A percentile compares a stretch with the other conserved stretches of the same genome.
Conservation (phyloP, 2,797 vertebrate genomes). For the Semotilus atromaculatus region DNA sequence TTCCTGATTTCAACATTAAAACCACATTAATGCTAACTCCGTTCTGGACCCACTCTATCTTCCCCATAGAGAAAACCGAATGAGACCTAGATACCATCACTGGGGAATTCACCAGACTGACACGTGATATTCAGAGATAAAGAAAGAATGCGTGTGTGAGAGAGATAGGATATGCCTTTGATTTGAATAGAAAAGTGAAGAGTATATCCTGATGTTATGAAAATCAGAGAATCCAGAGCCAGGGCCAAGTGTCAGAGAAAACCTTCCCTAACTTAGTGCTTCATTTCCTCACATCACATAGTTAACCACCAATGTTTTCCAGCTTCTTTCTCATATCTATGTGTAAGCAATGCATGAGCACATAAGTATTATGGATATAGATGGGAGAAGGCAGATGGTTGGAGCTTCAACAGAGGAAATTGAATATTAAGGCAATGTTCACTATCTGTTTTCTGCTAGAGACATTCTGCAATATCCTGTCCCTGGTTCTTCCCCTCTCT, state of each 20-base stretch:
- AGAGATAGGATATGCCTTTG: slow-evolving; percentile 9
- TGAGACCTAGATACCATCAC: slow-evolving; percentile 43
- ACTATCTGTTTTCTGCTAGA: slow-evolving; percentile 50
- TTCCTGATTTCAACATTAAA: neutral
- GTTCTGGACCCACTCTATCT: slow-evolving; percentile 2
- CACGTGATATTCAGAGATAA: neutral
- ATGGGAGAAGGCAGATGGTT: slow-evolving; percentile 22
- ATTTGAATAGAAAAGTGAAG: slow-evolving; percentile 24
- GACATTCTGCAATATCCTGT: slow-evolving; percentile 56
- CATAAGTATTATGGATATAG: neutral
- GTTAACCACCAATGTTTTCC: neutral
- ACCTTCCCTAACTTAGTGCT: neutral
- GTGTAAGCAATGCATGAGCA: neutral
- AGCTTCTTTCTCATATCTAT: neutral
- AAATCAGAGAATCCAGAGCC: slow-evolving; percentile 2
- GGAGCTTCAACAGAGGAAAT: slow-evolving; percentile 55
- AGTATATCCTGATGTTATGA: slow-evolving; percentile 21
- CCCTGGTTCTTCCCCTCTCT: slow-evolving; percentile 8
- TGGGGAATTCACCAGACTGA: slow-evolving; percentile 34
- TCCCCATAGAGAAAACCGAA: slow-evolving; percentile 9
- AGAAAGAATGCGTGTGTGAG: neutral
- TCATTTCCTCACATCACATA: neutral
- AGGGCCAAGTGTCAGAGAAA: neutral
- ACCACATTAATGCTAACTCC: neutral
- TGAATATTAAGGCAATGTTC: slow-evolving; percentile 47